Evolutionary conservation across 2,113 vertebrate genomes (phyloP).

Genomic region (Bungarus multicinctus): DNA sequence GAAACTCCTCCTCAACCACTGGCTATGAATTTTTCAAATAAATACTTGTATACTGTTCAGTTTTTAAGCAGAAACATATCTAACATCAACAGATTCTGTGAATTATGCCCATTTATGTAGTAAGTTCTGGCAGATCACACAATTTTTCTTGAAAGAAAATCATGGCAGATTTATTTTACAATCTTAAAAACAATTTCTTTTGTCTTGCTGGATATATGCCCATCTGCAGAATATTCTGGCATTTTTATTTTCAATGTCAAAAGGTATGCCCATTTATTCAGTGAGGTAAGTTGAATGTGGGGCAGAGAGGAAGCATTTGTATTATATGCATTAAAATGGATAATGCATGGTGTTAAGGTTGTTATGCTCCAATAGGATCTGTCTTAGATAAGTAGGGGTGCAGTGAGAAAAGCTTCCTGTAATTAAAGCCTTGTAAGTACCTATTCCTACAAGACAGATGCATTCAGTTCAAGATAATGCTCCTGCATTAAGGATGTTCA

Average conservation of each 20-base stretch:
- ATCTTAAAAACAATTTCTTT: background rate
- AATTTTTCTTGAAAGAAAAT: background rate
- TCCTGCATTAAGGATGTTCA: background rate
- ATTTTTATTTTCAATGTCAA: background rate
- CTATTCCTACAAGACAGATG: background rate
- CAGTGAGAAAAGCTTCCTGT: conserved; percentile 12
- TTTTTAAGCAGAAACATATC: background rate
- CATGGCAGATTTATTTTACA: background rate
- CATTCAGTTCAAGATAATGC: background rate
- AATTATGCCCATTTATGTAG: background rate
- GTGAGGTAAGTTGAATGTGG: background rate
- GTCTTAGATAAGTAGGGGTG: background rate
- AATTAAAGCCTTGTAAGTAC: background rate
- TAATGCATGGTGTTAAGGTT: background rate
- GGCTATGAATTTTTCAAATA: background rate
- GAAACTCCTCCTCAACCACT: background rate
- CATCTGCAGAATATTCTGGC: background rate
- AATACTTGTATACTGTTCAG: background rate
- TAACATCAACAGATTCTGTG: background rate
- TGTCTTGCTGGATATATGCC: background rate
- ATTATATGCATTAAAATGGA: background rate
- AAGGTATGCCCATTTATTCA: background rate
- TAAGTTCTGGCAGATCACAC: background rate
- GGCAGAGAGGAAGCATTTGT: background rate
- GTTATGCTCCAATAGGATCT: background rate